These are phyloP conservation scores for Acleris emargana DNA, from an alignment of 2,888 invertebrate genomes.

Conservation along the genomic window DNA sequence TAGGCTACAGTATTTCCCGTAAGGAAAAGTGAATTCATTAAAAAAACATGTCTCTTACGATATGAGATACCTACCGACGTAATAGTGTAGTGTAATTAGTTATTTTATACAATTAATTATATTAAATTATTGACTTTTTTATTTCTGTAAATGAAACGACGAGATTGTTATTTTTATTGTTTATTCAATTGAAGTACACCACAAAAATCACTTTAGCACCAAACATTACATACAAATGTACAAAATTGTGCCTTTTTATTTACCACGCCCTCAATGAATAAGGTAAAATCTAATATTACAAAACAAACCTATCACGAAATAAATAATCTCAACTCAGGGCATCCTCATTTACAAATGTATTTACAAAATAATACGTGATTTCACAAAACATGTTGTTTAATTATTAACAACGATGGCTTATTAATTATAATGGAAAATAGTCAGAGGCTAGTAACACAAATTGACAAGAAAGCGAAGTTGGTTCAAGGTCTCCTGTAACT, in stretches of 20 bases:
- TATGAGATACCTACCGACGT: too few relatives aligned
- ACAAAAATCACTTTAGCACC: constrained; percentile 78
- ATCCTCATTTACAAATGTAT: constrained; percentile 19
- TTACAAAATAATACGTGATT: constrained; percentile 19
- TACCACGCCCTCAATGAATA: constrained; percentile 42
- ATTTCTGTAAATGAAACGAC: constrained; percentile 10
- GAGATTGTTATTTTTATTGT: constrained; percentile 42
- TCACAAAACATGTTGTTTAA: background rate
- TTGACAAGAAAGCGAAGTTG: too few relatives aligned
- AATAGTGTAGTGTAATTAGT: too few relatives aligned
- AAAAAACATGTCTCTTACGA: too few relatives aligned
- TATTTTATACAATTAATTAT: too few relatives aligned
- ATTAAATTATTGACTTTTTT: too few relatives aligned
- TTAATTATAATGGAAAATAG: too few relatives aligned
- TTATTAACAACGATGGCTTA: too few relatives aligned
- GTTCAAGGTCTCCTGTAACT: too few relatives aligned
- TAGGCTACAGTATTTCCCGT: too few relatives aligned
- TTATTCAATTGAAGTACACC: constrained; percentile 72
- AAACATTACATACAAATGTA: constrained; percentile 81
- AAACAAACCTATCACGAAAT: constrained; percentile 26
- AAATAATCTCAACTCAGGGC: constrained; percentile 34
- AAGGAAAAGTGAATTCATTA: too few relatives aligned
- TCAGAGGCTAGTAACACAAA: too few relatives aligned
- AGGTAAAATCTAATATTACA: constrained; percentile 37
- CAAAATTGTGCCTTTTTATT: constrained; percentile 76